Evolutionary conservation across 23 tunicate genomes (phyloP), one percentile per base, ranked within the genome.

Genomic region (Styela plicata): DNA sequence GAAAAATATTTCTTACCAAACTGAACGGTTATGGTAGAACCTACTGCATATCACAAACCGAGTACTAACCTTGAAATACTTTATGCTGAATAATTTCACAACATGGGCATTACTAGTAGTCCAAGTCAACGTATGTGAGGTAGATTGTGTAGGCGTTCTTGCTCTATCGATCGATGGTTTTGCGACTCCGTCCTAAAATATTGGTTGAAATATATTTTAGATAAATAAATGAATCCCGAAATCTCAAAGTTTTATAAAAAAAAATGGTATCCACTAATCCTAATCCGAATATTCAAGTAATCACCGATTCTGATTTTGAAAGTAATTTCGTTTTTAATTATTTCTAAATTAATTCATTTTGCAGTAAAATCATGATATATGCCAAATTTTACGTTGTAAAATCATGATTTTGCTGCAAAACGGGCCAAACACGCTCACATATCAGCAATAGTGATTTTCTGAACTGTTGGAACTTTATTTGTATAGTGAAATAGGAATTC

Each of bases 11-110:
- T n/a, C n/a, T n/a, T n/a, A n/a, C n/a, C n/a, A n/a, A n/a, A n/a
- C n/a, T n/a, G n/a, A n/a, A n/a, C n/a, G n/a, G n/a, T n/a, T n/a
- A n/a, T n/a, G 1, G 22, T 62, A 62, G n/a, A 62, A 0, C n/a
- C 65, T 0, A 62, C 22, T 62, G 22, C 22, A 62, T 62, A 21
- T 62, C 65, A 20, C 34, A 31, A n/a, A n/a, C n/a, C n/a, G n/a
- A n/a, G n/a, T n/a, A 5, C 57, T 44, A 33, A 76, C 81, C 81
- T 76, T 76, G 26, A 21, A 76, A 53, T 76, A 76, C 26, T 76
- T 76, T 25, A 76, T 76, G 64, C 81, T 76, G 63, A 76, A 33
- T 1, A 76, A 53, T 57, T 76, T 76, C n/a, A n/a, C n/a, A 18
- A 76, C 77, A 17, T 71, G 36, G 5, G 36, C 17, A 34, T 30